Percentiles rank a stretch among this genome's conserved stretches.
These are phyloP conservation scores for Yponomeuta sedellus DNA, from an alignment of 2,888 invertebrate species.

Conservation along the genomic window DNA sequence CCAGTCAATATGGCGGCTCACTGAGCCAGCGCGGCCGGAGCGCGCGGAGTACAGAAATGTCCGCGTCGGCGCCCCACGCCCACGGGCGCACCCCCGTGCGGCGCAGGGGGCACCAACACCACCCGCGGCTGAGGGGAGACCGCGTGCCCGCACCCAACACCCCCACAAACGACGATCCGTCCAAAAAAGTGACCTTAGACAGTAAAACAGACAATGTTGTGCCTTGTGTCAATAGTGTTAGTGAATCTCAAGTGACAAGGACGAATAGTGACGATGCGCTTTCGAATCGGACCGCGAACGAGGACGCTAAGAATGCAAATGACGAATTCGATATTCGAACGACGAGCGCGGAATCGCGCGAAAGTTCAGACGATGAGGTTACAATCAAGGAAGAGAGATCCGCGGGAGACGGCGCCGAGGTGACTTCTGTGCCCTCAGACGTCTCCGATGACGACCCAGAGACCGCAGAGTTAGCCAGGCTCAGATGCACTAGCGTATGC, in stretches of 20 bases:
- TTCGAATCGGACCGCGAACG: slow-evolving; percentile 63
- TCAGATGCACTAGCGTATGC: slow-evolving; percentile 92
- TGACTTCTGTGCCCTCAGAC: slow-evolving; percentile 46
- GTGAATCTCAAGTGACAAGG: slow-evolving; percentile 76
- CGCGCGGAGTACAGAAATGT: slow-evolving; percentile 71
- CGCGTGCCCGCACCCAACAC: slow-evolving; percentile 71
- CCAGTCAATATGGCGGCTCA: slow-evolving; percentile 75
- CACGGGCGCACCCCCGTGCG: slow-evolving; percentile 77
- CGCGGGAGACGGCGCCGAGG: slow-evolving; percentile 67
- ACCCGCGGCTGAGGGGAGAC: slow-evolving; percentile 81
- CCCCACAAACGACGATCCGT: slow-evolving; percentile 33
- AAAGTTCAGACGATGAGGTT: slow-evolving; percentile 64
- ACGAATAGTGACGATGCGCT: slow-evolving; percentile 75
- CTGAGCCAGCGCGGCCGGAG: slow-evolving; percentile 54
- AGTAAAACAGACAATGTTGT: slow-evolving; percentile 66
- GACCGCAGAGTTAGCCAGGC: slow-evolving; percentile 86
- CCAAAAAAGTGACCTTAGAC: slow-evolving; percentile 68
- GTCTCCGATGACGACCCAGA: slow-evolving; percentile 83
- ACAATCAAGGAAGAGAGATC: slow-evolving; percentile 62
- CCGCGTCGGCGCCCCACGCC: slow-evolving; percentile 75
- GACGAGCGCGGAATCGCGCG: slow-evolving; percentile 47
- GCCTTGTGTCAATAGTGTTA: slow-evolving; percentile 75
- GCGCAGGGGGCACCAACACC: slow-evolving; percentile 85
- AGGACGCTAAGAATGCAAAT: slow-evolving; percentile 55
- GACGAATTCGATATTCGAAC: slow-evolving; percentile 56